Evolutionary conservation across 2,888 invertebrate genomes (phyloP).

Genomic region (Agrilus mali): DNA sequence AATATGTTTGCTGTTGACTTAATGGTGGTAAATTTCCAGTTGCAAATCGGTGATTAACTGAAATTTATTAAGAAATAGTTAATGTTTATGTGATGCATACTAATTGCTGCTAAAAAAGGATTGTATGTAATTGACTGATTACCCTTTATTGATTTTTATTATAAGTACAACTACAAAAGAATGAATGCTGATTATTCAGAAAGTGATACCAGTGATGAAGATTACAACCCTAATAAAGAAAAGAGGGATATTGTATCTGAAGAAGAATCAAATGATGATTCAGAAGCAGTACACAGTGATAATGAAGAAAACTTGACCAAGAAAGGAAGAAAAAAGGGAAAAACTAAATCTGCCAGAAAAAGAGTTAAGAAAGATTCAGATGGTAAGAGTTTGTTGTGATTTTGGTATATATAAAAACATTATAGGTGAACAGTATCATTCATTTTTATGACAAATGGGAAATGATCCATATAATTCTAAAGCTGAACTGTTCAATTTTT

Average conservation of each 20-base stretch:
- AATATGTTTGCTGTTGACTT: too few relatives aligned
- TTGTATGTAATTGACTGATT: background rate
- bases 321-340: slow-evolving; percentile 19
- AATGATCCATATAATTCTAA: too few relatives aligned
- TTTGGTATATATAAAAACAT: too few relatives aligned
- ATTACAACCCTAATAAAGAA: slow-evolving; percentile 56
- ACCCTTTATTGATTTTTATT: slow-evolving; percentile 2
- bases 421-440: too few relatives aligned
- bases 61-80: too few relatives aligned
- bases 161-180: slow-evolving; percentile 16
- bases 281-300: slow-evolving; percentile 44
- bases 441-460: too few relatives aligned
- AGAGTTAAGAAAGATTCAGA: slow-evolving; percentile 19
- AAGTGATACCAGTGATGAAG: slow-evolving; percentile 67
- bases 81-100: too few relatives aligned
- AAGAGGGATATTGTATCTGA: slow-evolving; percentile 49
- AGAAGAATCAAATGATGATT: slow-evolving; percentile 51
- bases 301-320: slow-evolving; percentile 33
- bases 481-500: too few relatives aligned
- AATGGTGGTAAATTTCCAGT: too few relatives aligned
- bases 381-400: slow-evolving; percentile 10
- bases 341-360: slow-evolving; percentile 7
- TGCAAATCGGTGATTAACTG: too few relatives aligned
- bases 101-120: too few relatives aligned
- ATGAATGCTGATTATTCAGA: slow-evolving; percentile 24